Base-by-base conservation (phyloP, 2,888 invertebrate genomes). In the Spisula subtruncata region DNA sequence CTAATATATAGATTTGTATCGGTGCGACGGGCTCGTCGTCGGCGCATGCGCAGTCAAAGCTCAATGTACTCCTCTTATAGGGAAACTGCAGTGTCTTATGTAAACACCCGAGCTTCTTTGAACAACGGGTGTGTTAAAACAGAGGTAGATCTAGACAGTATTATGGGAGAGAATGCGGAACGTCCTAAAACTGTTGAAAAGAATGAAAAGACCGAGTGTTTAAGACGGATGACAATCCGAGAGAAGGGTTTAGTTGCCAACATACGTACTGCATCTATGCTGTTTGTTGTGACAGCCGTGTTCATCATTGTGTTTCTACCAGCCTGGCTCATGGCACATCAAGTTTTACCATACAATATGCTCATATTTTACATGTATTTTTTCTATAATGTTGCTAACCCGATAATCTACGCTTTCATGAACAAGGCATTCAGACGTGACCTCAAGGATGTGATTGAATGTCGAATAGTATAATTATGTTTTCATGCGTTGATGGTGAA, bases 361-460 rank as follows among this genome's bases (percentile, higher is more conserved):
- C 93, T 95, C 32, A 92, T 96, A 25, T 96, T 96, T 92, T 96
- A 96, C 88, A 95, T 96, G 93, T 96, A 96, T 91, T 96, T 96
- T 87, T 94, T 96, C 71, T 96, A 96, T 90, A 96, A 96, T 89
- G 96, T 96, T 16, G 96, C 96, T 56, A 96, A 96, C 89, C 96
- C 96, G 14, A 94, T 96, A 54, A 96, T 96, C 29, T 96, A 96
- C 91, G 96, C 96, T 25, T 96, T 96, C 89, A 96, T 96, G 96
- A 96, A 96, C 93, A 94, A 96, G 83, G 95, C 96, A 46, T 96
- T 96, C 88, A 86, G 96, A 48, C 93, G 95, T 48, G 96, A 96
- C 79, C 91, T 96, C 54, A 93, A 93, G 83, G 93, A 93, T 75
- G 90, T 95, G 2, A 83, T 92, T 46, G 89, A 91, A 60, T 92